These are phyloP conservation scores for Phyllopteryx taeniolatus DNA, from an alignment of 2,113 vertebrate species.

Conservation along the genomic window DNA sequence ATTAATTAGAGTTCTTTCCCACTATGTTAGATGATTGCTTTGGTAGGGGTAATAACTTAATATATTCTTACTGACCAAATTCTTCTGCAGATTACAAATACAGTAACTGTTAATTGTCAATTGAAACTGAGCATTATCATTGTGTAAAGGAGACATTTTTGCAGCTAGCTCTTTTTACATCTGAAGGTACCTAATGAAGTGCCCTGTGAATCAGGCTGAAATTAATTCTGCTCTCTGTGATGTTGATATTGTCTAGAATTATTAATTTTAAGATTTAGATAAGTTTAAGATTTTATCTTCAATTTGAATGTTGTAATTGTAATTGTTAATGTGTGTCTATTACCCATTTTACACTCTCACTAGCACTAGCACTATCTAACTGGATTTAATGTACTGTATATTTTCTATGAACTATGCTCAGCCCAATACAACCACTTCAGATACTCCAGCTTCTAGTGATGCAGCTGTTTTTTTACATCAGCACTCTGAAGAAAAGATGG, in stretches of 20 bases:
- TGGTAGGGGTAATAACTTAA: neutral
- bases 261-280: neutral
- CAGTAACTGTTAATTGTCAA: neutral
- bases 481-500: constrained; percentile 23
- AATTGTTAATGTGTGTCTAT: neutral
- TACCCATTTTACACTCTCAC: constrained; percentile 3
- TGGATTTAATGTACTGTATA: neutral
- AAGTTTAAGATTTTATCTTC: neutral
- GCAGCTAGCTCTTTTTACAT: too few relatives aligned
- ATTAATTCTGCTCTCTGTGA: neutral
- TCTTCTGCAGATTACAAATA: neutral
- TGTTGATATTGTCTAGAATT: neutral
- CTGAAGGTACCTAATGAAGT: too few relatives aligned
- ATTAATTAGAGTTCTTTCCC: neutral
- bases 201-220: too few relatives aligned
- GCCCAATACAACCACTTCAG: constrained; percentile 14
- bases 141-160: too few relatives aligned
- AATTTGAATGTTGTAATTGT: neutral
- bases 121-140: neutral
- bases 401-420: neutral
- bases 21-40: neutral
- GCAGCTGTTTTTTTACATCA: constrained; percentile 12
- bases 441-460: constrained; percentile 21
- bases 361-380: constrained; percentile 3
- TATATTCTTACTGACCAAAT: neutral